Evolutionary conservation across 2,113 vertebrate genomes (phyloP).

Genomic region (Antigone vipio): DNA sequence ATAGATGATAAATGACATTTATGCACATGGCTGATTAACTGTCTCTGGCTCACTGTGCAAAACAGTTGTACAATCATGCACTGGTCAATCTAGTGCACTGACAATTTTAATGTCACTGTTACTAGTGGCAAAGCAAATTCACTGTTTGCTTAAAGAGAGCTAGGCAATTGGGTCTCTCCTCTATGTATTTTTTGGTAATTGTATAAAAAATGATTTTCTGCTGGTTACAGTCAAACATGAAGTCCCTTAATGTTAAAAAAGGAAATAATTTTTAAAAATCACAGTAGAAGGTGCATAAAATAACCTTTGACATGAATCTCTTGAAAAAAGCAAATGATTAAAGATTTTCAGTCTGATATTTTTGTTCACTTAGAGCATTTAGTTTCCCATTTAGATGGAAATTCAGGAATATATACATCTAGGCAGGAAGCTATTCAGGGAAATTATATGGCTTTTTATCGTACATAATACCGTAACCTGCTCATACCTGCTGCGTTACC

Average conservation of each 20-base stretch:
- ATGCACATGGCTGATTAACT: neutral
- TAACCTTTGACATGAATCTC: neutral
- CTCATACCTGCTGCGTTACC: neutral
- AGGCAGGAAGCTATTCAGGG: neutral
- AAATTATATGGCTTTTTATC: neutral
- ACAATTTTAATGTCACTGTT: neutral
- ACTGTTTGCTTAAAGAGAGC: neutral
- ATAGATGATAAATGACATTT: slow-evolving; percentile 12
- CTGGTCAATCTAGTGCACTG: neutral
- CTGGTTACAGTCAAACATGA: neutral
- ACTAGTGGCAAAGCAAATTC: neutral
- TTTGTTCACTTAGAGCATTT: neutral
- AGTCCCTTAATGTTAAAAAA: neutral
- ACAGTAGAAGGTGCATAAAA: neutral
- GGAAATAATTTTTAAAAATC: neutral
- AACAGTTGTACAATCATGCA: neutral
- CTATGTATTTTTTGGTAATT: neutral
- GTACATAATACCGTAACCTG: neutral
- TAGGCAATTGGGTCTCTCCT: neutral
- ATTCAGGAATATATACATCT: neutral
- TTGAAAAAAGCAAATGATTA: neutral
- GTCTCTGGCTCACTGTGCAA: neutral
- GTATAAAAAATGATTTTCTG: neutral
- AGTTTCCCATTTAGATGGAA: neutral
- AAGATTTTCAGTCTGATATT: neutral